Evolutionary conservation across 2,888 invertebrate species (phyloP).

Genomic region (Nebria salina): DNA sequence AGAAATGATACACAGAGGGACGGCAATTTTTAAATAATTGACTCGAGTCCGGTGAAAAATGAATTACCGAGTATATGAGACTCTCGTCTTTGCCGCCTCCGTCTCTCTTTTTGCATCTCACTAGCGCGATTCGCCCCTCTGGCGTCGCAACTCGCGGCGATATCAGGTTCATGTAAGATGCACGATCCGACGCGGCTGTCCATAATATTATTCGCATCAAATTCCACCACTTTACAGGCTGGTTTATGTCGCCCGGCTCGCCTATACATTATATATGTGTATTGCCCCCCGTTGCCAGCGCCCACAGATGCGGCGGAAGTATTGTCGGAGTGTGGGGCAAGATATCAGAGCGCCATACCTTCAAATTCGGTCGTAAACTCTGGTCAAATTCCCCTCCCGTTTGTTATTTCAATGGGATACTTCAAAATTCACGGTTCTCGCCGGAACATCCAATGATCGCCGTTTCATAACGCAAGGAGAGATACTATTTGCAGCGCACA

Average conservation of each 20-base stretch:
- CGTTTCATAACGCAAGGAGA: conserved; percentile 38
- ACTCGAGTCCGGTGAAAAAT: conserved; percentile 66
- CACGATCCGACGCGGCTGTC: conserved; percentile 37
- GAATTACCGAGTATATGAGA: conserved; percentile 60
- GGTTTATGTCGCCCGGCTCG: conserved; percentile 43
- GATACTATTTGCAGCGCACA: conserved; percentile 26
- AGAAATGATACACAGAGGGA: conserved; percentile 64
- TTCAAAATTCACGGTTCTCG: conserved; percentile 41
- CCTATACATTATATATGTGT: conserved; percentile 43
- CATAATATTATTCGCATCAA: conserved; percentile 44
- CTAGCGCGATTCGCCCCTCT: not conserved
- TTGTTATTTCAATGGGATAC: conserved; percentile 44
- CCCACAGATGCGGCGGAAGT: conserved; percentile 7
- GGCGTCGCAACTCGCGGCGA: not conserved
- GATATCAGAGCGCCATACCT: conserved; percentile 7
- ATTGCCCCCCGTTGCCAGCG: not conserved
- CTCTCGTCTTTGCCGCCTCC: not conserved
- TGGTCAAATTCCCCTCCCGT: conserved; percentile 30
- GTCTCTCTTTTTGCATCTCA: not conserved
- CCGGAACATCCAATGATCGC: conserved; percentile 43
- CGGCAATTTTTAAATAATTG: conserved; percentile 67
- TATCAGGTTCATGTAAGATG: conserved; percentile 46
- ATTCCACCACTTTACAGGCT: conserved; percentile 44
- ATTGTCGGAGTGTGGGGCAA: conserved; percentile 26
- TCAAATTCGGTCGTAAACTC: conserved; percentile 31